Evolutionary conservation across 2,113 vertebrate species (phyloP), one percentile per base, ranked within the genome.

Genomic region (Phycodurus eques): DNA sequence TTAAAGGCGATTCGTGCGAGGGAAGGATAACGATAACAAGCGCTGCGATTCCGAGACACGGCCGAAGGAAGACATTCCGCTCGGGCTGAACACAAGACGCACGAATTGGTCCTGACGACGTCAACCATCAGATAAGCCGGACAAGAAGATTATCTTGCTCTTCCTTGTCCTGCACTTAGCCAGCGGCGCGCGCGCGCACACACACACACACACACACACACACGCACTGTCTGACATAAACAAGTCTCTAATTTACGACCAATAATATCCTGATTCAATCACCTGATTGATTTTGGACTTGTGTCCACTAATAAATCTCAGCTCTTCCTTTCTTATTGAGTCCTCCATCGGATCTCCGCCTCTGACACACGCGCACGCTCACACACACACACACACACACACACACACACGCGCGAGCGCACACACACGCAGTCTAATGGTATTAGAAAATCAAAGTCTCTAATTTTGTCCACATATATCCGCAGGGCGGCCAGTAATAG

Each of bases 201-300:
- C 20, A n/a, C 7, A n/a, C 8, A n/a, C 20, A n/a, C 20, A 22
- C 85, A 82, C 87, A 83, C 81, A 81, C 80, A 86, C 61, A 67
- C 62, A 39, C 73, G 78, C 73, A 56, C 76, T 64, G 51, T 61
- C 82, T 86, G 86, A 87, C 87, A 88, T 88, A 89, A 91, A 92
- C 88, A 92, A 87, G 83, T 85, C 83, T 76, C 81, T 88, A 90
- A 92, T 92, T 91, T 92, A 92, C 89, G 80, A 87, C 82, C 85
- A 88, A 89, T 92, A 92, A 92, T 91, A 89, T 89, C 89, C 88
- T 96, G 94, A 98, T 98, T 96, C 96, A 98, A 97, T 98, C 96
- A 98, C 92, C 92, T 93, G 93, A 98, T 98, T 95, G 95, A 98
- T 97, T 97, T 96, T 96, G 93, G 95, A 94, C 96, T 96, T 94